Conservation (phyloP, 92 coral and sea anemone species). For the Galaxea fascicularis region DNA sequence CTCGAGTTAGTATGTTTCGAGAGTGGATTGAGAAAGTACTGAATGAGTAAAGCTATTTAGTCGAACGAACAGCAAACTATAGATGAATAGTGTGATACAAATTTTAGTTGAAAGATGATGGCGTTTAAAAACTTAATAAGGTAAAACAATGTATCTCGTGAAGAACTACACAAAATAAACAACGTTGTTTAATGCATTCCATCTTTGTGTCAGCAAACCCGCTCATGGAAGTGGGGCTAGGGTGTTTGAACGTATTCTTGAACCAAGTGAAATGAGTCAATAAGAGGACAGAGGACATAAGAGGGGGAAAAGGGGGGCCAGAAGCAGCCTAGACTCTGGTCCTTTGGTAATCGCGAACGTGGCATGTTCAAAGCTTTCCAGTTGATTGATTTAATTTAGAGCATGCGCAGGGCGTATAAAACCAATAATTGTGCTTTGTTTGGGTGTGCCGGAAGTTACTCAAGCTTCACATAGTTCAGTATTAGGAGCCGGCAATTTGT, state of each 20-base stretch:
- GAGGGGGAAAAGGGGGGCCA: too few species aligned
- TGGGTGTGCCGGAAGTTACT: not conserved
- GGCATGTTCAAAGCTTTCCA: not conserved
- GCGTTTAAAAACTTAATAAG: not conserved
- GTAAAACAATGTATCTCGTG: not conserved
- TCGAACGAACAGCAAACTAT: not conserved
- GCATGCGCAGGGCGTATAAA: not conserved
- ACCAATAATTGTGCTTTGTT: not conserved
- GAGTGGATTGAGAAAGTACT: constrained; percentile 58
- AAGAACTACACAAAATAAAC: not conserved
- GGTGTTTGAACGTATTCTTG: not conserved
- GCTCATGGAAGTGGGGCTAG: not conserved
- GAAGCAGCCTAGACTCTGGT: not conserved
- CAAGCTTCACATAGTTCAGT: not conserved
- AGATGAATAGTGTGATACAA: not conserved
- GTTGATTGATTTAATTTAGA: not conserved
- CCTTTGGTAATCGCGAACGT: not conserved
- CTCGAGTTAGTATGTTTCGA: constrained; percentile 71
- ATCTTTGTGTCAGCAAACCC: not conserved
- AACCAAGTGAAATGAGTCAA: too few species aligned
- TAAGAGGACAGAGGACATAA: too few species aligned
- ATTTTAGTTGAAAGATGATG: not conserved
- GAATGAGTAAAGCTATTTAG: constrained; percentile 1
- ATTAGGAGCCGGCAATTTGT: not conserved
- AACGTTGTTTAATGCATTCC: not conserved